A percentile compares a stretch with the other conserved stretches of the same genome.
Conservation (phyloP, 2,797 vertebrate species). For the Aulostomus chinensis region DNA sequence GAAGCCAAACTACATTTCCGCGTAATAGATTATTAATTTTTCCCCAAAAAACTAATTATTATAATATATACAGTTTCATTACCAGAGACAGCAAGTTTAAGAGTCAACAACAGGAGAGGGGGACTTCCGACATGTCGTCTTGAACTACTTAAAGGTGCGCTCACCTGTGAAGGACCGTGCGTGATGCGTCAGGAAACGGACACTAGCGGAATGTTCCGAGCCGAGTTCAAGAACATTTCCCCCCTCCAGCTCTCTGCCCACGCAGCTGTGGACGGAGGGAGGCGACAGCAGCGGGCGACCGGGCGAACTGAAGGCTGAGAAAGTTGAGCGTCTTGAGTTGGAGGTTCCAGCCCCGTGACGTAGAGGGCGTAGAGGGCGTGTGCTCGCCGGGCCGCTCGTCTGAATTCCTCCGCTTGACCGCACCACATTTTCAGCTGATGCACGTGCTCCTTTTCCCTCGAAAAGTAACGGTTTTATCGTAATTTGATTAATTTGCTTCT, state of each 20-base stretch:
- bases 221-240: slow-evolving; percentile 21
- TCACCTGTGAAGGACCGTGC: slow-evolving; percentile 42
- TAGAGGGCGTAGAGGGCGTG: slow-evolving; percentile 44
- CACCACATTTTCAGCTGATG: background rate
- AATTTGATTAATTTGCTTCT: too few relatives aligned
- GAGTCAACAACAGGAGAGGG: too few relatives aligned
- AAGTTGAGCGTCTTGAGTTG: background rate
- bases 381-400: background rate
- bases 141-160: too few relatives aligned
- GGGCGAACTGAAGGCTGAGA: background rate
- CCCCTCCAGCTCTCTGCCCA: slow-evolving; percentile 4
- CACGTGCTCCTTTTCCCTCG: too few relatives aligned
- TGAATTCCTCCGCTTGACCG: slow-evolving; percentile 16
- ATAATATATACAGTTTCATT: too few relatives aligned
- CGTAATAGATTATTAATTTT: too few relatives aligned
- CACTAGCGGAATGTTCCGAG: slow-evolving; percentile 21
- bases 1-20: too few relatives aligned
- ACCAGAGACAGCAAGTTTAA: too few relatives aligned
- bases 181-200: slow-evolving; percentile 26
- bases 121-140: too few relatives aligned
- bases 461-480: too few relatives aligned
- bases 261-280: slow-evolving; percentile 4
- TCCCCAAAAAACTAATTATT: too few relatives aligned
- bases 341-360: slow-evolving; percentile 30
- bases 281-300: background rate